These are phyloP conservation scores for Struthio camelus DNA, from an alignment of 2,113 vertebrate genomes.

Conservation along the genomic window DNA sequence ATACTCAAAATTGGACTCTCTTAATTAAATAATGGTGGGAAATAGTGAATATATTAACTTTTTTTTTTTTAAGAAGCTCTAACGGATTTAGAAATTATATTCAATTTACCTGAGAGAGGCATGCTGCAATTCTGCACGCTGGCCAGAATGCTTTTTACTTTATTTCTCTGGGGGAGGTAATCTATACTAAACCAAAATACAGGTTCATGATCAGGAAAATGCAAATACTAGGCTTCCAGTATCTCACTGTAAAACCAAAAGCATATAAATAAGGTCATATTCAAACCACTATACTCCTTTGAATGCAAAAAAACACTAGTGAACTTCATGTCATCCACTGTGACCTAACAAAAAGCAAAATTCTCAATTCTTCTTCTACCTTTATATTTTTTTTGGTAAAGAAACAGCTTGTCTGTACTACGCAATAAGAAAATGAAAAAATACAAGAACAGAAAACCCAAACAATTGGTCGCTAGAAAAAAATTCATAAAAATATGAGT, in stretches of 20 bases:
- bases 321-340: background rate
- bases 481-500: background rate
- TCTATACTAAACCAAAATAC: background rate
- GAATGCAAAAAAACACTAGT: background rate
- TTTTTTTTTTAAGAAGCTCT: background rate
- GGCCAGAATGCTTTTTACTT: background rate
- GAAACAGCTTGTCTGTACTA: background rate
- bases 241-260: background rate
- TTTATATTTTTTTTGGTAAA: background rate
- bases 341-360: background rate
- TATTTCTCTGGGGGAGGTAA: background rate
- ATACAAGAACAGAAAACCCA: background rate
- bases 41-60: background rate
- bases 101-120: background rate
- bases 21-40: background rate
- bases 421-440: background rate
- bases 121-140: background rate
- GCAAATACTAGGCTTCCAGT: background rate
- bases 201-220: background rate
- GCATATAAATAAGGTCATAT: background rate
- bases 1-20: background rate
- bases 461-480: background rate
- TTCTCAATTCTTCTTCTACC: background rate
- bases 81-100: background rate
- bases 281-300: background rate